Conservation (phyloP, 2,797 vertebrate genomes). For the Myoxocephalus aenaeus region DNA sequence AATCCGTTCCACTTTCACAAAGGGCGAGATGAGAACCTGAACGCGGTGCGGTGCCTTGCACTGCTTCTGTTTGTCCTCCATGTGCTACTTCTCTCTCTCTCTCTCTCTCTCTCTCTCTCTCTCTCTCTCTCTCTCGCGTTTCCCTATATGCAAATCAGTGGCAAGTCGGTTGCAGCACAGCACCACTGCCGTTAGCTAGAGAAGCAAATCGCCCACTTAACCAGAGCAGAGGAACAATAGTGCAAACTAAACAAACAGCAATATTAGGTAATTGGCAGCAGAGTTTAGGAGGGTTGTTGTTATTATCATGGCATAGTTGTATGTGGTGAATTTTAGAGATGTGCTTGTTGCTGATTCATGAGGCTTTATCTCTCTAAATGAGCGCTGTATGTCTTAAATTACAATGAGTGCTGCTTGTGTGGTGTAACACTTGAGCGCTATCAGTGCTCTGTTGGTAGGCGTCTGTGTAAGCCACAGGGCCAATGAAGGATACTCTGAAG, state of each 20-base stretch:
- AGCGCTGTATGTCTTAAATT: constrained; percentile 55
- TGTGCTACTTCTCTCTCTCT: constrained; percentile 62
- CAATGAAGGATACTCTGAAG: constrained; percentile 39
- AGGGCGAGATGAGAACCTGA: constrained; percentile 80
- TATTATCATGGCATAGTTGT: constrained; percentile 57
- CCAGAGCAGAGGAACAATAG: constrained; percentile 72
- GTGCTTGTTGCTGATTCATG: constrained; percentile 54
- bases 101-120: constrained; percentile 34
- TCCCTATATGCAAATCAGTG: constrained; percentile 71
- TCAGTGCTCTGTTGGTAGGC: constrained; percentile 37
- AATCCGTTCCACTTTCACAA: constrained; percentile 87
- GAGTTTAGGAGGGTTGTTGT: constrained; percentile 62
- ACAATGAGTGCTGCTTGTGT: constrained; percentile 61
- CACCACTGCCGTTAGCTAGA: constrained; percentile 64
- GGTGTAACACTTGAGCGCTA: constrained; percentile 36
- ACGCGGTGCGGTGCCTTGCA: constrained; percentile 56
- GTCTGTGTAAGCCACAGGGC: constrained; percentile 43
- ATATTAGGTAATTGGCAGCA: constrained; percentile 75
- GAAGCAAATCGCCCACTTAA: constrained; percentile 81
- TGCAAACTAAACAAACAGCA: constrained; percentile 75
- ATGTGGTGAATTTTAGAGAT: constrained; percentile 48
- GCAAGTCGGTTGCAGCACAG: constrained; percentile 60
- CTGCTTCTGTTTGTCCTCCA: constrained; percentile 69
- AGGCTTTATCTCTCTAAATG: constrained; percentile 42
- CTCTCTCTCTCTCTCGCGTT: constrained; percentile 51